Percentiles rank a stretch among this genome's conserved stretches.
phyloP scores from a whole-genome alignment of 2,797 vertebrate genomes.

The Rousettus madagascariensis region DNA sequence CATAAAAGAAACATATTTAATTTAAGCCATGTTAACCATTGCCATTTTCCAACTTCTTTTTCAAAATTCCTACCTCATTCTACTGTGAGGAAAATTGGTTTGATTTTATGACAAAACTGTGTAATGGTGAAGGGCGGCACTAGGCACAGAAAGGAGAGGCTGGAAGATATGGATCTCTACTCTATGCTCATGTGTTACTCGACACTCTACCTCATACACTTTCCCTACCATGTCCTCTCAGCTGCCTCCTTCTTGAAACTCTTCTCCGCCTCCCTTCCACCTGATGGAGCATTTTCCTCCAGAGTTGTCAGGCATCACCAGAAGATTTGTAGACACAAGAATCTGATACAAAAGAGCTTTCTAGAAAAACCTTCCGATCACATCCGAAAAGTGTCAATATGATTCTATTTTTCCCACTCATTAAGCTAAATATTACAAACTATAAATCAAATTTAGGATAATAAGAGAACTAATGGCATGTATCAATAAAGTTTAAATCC shows the following conservation, averaged over 20 bases:
- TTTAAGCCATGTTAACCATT: not conserved
- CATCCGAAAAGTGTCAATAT: not conserved
- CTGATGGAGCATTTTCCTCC: not conserved
- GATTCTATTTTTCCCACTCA: conserved; percentile 9
- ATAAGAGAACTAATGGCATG: conserved; percentile 15
- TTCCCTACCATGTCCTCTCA: not conserved
- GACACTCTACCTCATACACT: not conserved
- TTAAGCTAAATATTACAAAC: not conserved
- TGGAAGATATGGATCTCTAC: not conserved
- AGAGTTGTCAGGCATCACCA: not conserved
- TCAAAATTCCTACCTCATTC: not conserved
- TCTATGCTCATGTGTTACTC: not conserved
- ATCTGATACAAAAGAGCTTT: not conserved
- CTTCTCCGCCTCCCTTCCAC: not conserved
- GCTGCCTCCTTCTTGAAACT: not conserved
- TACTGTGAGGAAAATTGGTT: not conserved
- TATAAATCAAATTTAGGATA: conserved; percentile 21
- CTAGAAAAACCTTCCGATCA: not conserved
- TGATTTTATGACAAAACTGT: not conserved
- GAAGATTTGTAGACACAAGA: not conserved
- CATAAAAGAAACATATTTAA: not conserved
- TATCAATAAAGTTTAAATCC: not conserved
- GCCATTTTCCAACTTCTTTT: not conserved
- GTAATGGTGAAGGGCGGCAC: not conserved
- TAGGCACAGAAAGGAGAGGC: not conserved